These are phyloP conservation scores for Tenualosa ilisha DNA, from an alignment of 2,797 vertebrate genomes.

Conservation along the genomic window DNA sequence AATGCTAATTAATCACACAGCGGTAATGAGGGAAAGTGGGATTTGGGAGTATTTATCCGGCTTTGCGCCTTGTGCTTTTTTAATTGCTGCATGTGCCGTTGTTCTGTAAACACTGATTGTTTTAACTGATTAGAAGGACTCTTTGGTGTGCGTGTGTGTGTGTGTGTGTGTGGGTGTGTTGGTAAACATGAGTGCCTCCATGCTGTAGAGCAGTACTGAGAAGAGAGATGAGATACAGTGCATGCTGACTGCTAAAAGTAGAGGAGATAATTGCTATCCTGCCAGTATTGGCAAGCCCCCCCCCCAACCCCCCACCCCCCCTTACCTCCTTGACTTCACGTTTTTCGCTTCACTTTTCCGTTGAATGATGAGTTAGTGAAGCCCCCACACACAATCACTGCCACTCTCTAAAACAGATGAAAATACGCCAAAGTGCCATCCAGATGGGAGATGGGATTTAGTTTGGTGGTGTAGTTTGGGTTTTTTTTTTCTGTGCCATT, in stretches of 20 bases:
- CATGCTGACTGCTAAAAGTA: background rate
- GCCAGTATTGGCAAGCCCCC: no score
- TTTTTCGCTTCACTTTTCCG: background rate
- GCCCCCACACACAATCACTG: background rate
- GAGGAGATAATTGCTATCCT: background rate
- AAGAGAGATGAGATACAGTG: background rate
- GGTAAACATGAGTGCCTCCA: background rate
- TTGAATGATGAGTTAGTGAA: background rate
- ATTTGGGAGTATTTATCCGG: background rate
- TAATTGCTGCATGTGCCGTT: constrained; percentile 3
- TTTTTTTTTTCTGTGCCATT: background rate
- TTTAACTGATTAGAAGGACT: constrained; percentile 10
- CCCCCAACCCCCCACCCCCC: background rate
- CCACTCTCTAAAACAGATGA: background rate
- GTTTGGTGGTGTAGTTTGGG: background rate
- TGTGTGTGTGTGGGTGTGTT: background rate
- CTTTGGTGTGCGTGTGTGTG: background rate
- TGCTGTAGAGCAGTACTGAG: background rate
- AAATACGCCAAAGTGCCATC: background rate
- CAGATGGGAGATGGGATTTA: background rate
- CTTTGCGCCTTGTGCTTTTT: background rate
- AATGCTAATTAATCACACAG: constrained; percentile 34
- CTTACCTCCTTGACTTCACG: background rate
- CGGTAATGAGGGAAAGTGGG: constrained; percentile 16
- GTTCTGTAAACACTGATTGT: constrained; percentile 25